These are phyloP conservation scores for Saimiri boliviensis DNA, from an alignment of 2,113 vertebrate genomes.

Conservation along the genomic window DNA sequence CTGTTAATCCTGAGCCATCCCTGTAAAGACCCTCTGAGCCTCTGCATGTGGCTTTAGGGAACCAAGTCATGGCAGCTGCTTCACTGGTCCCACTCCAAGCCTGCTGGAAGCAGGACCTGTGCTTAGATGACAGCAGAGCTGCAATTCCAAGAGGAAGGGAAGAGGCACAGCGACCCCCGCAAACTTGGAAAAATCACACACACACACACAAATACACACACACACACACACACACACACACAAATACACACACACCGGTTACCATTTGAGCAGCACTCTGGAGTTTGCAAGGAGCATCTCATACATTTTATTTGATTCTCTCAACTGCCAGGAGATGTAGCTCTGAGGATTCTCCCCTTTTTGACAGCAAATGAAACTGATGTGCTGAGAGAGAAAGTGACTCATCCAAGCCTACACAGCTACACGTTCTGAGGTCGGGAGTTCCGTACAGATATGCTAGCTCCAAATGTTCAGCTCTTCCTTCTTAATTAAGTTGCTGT, in stretches of 20 bases:
- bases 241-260: background rate
- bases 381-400: background rate
- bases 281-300: background rate
- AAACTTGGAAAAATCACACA: background rate
- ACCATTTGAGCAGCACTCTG: background rate
- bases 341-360: background rate
- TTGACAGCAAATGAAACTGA: background rate
- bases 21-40: conserved; percentile 6
- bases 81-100: background rate
- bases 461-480: background rate
- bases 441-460: background rate
- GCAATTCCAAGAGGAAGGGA: background rate
- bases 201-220: too few species aligned
- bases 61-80: conserved; percentile 19
- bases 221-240: too few species aligned
- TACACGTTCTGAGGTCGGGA: background rate
- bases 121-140: background rate
- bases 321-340: background rate
- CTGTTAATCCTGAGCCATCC: conserved; percentile 19
- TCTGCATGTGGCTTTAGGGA: background rate
- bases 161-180: background rate
- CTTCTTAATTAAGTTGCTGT: background rate
- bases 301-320: background rate
- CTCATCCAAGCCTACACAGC: background rate
- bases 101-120: background rate